These are phyloP conservation scores for Amphibalanus amphitrite DNA, from an alignment of 1,140 invertebrate genomes.

Conservation along the genomic window DNA sequence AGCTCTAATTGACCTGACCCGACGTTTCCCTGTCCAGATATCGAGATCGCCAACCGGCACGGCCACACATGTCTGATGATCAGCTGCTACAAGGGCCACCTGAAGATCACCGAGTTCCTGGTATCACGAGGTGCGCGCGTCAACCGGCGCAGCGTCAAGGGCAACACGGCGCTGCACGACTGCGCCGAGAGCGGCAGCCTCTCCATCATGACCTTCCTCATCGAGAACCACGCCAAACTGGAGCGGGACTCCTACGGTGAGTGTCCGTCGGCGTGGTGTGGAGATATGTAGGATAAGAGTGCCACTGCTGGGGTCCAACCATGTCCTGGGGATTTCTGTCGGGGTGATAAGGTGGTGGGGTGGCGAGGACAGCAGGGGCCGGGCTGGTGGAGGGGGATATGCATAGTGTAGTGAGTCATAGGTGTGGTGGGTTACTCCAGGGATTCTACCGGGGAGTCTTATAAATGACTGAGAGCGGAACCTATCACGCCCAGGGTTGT, in stretches of 20 bases:
- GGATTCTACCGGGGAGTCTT: no score
- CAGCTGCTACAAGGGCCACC: constrained; percentile 75
- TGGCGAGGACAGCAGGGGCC: no score
- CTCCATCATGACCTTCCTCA: constrained; percentile 75
- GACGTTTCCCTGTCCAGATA: constrained; percentile 39
- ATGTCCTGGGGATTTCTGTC: no score
- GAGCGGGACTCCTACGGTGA: constrained; percentile 87
- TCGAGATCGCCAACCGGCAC: constrained; percentile 75
- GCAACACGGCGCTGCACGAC: constrained; percentile 88
- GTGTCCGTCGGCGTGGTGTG: no score
- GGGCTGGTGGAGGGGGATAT: no score
- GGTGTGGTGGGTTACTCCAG: no score
- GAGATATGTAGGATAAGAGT: no score
- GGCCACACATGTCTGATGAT: constrained; percentile 95
- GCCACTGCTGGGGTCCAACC: no score
- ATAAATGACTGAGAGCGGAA: no score
- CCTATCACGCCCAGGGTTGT: no score
- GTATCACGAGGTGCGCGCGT: constrained; percentile 69
- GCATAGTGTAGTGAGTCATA: no score
- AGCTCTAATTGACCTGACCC: background rate
- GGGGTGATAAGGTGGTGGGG: no score
- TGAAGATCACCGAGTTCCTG: constrained; percentile 53
- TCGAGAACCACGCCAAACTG: constrained; percentile 73
- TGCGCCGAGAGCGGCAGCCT: constrained; percentile 87
- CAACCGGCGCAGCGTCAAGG: constrained; percentile 74